A percentile compares a stretch with the other conserved stretches of the same genome.
Evolutionary conservation across 2,888 invertebrate genomes (phyloP).

Genomic region (Lamellibrachia satsuma): DNA sequence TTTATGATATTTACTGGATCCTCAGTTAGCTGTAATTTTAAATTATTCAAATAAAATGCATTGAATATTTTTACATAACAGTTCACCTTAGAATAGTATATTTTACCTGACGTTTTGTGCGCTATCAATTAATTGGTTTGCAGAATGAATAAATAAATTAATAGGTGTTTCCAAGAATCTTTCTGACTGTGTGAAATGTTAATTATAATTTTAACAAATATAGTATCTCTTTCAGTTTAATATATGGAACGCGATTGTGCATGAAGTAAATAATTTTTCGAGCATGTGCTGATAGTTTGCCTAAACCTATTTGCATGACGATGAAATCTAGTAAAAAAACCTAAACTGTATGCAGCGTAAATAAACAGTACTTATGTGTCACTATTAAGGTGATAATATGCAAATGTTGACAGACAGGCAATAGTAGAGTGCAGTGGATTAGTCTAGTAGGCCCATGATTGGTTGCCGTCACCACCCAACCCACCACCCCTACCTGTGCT

Average conservation of each 20-base stretch:
- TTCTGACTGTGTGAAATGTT: not conserved
- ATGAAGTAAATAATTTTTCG: not conserved
- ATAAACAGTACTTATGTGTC: not conserved
- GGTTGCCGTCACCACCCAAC: not conserved
- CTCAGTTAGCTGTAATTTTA: not conserved
- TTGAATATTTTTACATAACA: not conserved
- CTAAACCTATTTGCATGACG: not conserved
- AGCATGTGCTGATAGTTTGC: not conserved
- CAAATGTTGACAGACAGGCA: constrained; percentile 12
- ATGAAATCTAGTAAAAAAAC: not conserved
- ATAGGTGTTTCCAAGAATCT: not conserved
- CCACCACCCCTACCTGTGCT: not conserved
- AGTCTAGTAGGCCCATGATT: constrained; percentile 13
- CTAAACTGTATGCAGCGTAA: not conserved
- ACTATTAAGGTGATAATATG: not conserved
- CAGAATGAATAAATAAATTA: not conserved
- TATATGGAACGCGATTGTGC: not conserved
- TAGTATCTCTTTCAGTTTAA: not conserved
- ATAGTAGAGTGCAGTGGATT: not conserved
- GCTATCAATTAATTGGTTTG: not conserved
- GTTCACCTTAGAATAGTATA: not conserved
- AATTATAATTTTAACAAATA: not conserved
- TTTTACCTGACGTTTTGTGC: not conserved
- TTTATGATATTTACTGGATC: not conserved
- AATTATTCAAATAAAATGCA: not conserved